phyloP scores from a whole-genome alignment of 2,113 vertebrate species.

The Neomonachus schauinslandi region DNA sequence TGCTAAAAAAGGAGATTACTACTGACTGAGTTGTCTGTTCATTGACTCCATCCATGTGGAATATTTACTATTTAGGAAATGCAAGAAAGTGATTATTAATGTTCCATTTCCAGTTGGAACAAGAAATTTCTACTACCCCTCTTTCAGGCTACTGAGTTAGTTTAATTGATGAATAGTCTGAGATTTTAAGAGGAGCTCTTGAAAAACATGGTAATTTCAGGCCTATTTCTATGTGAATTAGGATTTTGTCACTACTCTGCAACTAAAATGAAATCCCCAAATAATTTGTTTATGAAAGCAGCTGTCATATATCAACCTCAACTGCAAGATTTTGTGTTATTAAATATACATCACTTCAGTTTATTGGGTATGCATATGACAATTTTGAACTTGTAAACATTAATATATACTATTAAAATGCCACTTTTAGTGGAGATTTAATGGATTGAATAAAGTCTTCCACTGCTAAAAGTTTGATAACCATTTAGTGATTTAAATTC shows the following conservation, averaged over 20 bases:
- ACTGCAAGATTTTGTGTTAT: background rate
- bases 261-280: background rate
- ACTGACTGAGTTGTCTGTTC: background rate
- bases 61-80: constrained; percentile 40
- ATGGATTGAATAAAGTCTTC: background rate
- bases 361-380: background rate
- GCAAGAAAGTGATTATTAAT: background rate
- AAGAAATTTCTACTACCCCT: background rate
- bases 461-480: background rate
- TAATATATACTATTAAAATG: background rate
- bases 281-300: background rate
- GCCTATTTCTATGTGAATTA: background rate
- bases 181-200: background rate
- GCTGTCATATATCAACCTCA: background rate
- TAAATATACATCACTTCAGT: background rate
- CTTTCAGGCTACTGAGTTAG: background rate
- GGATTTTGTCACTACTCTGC: background rate
- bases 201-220: background rate
- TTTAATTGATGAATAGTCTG: background rate
- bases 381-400: constrained; percentile 27
- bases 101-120: background rate
- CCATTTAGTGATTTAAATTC: constrained; percentile 25
- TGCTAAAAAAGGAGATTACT: background rate
- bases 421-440: background rate
- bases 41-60: background rate